Evolutionary conservation across 1,140 invertebrate genomes (phyloP), one percentile per base, ranked within the genome.

Genomic region (Zaprionus ornatus): DNA sequence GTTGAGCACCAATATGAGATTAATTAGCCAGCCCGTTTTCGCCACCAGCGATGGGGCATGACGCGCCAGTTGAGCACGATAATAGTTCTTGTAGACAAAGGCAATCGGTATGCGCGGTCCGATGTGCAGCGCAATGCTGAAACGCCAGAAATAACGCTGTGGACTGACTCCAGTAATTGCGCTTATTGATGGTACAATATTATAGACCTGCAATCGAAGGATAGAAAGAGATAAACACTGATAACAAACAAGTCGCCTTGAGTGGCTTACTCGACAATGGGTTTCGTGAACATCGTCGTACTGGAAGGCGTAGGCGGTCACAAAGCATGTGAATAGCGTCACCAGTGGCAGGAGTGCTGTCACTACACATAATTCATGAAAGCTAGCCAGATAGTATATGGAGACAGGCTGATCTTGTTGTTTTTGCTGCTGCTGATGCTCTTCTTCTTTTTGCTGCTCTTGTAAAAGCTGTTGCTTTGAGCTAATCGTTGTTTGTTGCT

Each of bases 241-340:
- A n/a, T n/a, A 40, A 4, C 1, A 1, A 19, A 9, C 0, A 21
- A 19, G 3, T 17, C 7, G 3, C 2, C 10, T 19, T 12, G 19
- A 17, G n/a, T 5, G 10, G 17, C 95, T 95, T 94, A 98, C 97
- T 91, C 95, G 95, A 94, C 97, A 98, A 93, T 98, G 96, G 70
- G 97, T 98, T 94, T 98, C 97, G 91, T 98, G 97, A 88, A 98
- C 97, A 92, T 98, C 96, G 94, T 98, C 96, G 93, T 96, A 95
- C 93, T 97, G 97, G 93, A 97, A 98, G 91, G 97, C 95, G 91
- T 97, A 96, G 68, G 97, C 97, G 76, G 96, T 96, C 77, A 97
- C 93, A 91, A 98, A 97, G 93, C 97, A 98, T 92, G 97, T 94
- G 77, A 97, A 93, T 83, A 98, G 94, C 82, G 96, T 96, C 88